Evolutionary conservation across 2,888 invertebrate species (phyloP).

Genomic region (Acleris laterana): DNA sequence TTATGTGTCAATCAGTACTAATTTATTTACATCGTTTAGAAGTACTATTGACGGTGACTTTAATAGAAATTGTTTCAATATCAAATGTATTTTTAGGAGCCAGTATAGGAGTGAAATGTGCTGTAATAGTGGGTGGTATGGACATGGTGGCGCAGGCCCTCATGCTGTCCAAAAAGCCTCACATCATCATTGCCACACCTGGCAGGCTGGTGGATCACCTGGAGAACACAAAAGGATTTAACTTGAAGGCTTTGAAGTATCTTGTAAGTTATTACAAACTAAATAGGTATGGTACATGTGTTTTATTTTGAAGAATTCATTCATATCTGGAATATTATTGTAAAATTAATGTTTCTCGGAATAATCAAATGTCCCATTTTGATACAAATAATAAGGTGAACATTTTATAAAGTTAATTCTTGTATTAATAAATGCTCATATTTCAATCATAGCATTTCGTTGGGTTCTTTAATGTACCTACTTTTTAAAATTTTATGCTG

Average conservation of each 20-base stretch:
- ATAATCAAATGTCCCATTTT: not conserved
- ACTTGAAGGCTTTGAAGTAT: slow-evolving; percentile 93
- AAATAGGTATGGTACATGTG: no score
- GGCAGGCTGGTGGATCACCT: slow-evolving; percentile 97
- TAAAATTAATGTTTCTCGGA: not conserved
- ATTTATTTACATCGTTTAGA: no score
- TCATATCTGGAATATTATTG: no score
- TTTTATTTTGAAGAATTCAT: not conserved
- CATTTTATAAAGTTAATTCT: no score
- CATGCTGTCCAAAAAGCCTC: slow-evolving; percentile 96
- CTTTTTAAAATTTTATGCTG: no score
- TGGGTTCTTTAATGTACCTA: no score
- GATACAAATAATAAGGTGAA: no score
- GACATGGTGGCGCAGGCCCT: slow-evolving; percentile 98
- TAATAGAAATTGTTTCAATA: not conserved
- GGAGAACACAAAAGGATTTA: slow-evolving; percentile 99
- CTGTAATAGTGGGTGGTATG: slow-evolving; percentile 99
- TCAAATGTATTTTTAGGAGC: slow-evolving; percentile 82
- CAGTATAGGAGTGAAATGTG: slow-evolving; percentile 96
- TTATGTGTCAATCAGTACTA: no score
- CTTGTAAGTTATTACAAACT: slow-evolving; percentile 85
- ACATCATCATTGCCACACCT: slow-evolving; percentile 98
- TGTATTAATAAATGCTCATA: no score
- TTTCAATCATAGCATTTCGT: no score
- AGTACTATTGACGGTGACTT: no score